Evolutionary conservation across 2,888 invertebrate species (phyloP), one percentile per base, ranked within the genome.

Genomic region (Drosophila kokeensis): DNA sequence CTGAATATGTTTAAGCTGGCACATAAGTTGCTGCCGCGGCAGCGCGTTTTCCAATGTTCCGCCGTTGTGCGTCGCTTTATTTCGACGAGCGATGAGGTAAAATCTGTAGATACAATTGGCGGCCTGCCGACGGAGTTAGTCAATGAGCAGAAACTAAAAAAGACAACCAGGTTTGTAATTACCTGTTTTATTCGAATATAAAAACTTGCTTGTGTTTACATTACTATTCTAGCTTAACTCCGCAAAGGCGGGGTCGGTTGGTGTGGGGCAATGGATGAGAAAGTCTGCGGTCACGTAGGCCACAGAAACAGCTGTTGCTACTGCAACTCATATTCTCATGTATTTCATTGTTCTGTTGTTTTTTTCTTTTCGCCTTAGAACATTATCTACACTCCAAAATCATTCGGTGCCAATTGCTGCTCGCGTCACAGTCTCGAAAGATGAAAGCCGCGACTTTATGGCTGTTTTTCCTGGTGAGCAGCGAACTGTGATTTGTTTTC

Each of bases 401-500:
- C 89, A 92, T 76, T 90, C 92, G 21, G 87, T 91, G 42, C 92
- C 93, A 36, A 78, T 92, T 92, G 94, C 95, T 73, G 94, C 95
- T 77, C 95, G 94, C 77, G 94, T 95, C 85, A 94, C 95, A 57
- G 94, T 95, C 58, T 95, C 95, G 73, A 97, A 97, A 94, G 97
- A 97, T 93, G 97, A 97, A 93, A 96, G 96, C 92, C 94, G 97
- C 88, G 97, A 97, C 92, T 96, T 98, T 94, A 97, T 97, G 97
- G 96, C 97, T 59, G 94, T 97, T 78, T 98, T 97, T 94, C 97
- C 97, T 80, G 93, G 93, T 93, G 73, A 88, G 77, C 45, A 49
- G 10, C 15, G 24, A 45, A 50, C 36, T 36, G 15, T n/a, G 24
- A 27, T 30, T 11, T 30, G 3, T 18, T 36, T 57, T 38, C 18